Base-by-base conservation (phyloP, 35 echinoderm and acorn worm species). In the Stichopus chloronotus region DNA sequence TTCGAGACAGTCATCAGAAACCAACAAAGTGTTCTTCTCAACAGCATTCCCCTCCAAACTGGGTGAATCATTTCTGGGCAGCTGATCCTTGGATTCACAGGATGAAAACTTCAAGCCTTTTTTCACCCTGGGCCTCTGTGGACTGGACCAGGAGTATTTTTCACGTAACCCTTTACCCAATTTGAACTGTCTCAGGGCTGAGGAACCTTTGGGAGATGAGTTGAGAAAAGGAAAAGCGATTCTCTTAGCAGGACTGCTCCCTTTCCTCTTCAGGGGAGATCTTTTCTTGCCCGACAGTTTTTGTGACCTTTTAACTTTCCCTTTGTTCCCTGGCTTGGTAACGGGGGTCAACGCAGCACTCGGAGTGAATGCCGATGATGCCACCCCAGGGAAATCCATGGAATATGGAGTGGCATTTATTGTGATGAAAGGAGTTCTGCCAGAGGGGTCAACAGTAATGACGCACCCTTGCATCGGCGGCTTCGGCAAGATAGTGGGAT, bases 181-280 rank as follows among this genome's bases (percentile, higher is more conserved):
- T 52, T 77, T 79, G 72, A 78, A 91, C 76, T 91, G 69, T 58
- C 76, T 91, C 8, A 91, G 25, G 7, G 90, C 69, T 12, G 90
- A 91, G 9, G 90, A 91, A 72, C 90, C 90, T 58, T 91, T 91
- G 7, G 90, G 90, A 79, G 90, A 91, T 8, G 90, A 78, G 23
- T 91, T 77, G 55, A 91, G 69, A 0, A 91, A 14, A 16, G 90
- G n/a, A 71, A 71, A 89, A 24, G 22, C 21, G 61, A 54, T 59
- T 54, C 87, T 22, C 57, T 89, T 89, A 4, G 16, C 59, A 11
- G 87, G 87, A 71, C 87, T 89, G 60, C 5, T 61, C 4, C 87
- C 57, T 30, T 72, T 89, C 60, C 56, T 85, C 24, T 85, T 85
- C 25, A 85, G 56, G n/a, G 69, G 69, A 7, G 69, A 74, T 74